Conservation (phyloP, 92 coral and sea anemone species). For the Siderastrea radians region DNA sequence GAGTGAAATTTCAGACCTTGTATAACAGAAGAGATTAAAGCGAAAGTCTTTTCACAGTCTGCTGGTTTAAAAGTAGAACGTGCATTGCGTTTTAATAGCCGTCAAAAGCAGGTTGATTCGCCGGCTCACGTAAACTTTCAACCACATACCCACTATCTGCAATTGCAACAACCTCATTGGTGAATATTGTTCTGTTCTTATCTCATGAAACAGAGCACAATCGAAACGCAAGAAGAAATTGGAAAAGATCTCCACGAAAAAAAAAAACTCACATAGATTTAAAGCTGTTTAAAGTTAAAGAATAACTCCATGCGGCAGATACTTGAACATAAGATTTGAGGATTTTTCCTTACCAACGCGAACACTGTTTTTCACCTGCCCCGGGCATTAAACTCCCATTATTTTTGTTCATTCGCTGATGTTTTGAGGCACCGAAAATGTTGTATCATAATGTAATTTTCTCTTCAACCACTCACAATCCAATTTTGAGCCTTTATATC, state of each 20-base stretch:
- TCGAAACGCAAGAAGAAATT: background rate
- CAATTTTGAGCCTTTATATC: constrained; percentile 14
- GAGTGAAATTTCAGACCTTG: background rate
- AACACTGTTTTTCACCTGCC: constrained; percentile 9
- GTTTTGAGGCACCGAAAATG: constrained; percentile 8
- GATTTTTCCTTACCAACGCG: background rate
- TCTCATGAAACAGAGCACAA: constrained; percentile 2
- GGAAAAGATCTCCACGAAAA: constrained; percentile 3
- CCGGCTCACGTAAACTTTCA: background rate
- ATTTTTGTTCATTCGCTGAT: constrained; percentile 3
- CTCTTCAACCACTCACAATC: constrained; percentile 22
- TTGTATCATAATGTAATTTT: constrained; percentile 20
- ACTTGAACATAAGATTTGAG: background rate
- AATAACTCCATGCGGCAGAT: background rate
- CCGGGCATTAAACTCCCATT: background rate
- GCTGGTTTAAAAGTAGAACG: constrained; percentile 7
- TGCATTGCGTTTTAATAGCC: constrained; percentile 43
- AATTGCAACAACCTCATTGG: constrained; percentile 25
- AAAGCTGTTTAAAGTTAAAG: background rate
- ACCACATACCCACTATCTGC: constrained; percentile 42
- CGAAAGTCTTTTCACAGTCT: constrained; percentile 2
- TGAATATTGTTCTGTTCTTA: constrained; percentile 6
- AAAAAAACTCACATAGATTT: constrained; percentile 4
- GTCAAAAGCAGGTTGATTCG: constrained; percentile 37
- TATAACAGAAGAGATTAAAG: background rate